These are phyloP conservation scores for Isurus oxyrinchus DNA, from an alignment of 2,113 vertebrate species.

Conservation along the genomic window DNA sequence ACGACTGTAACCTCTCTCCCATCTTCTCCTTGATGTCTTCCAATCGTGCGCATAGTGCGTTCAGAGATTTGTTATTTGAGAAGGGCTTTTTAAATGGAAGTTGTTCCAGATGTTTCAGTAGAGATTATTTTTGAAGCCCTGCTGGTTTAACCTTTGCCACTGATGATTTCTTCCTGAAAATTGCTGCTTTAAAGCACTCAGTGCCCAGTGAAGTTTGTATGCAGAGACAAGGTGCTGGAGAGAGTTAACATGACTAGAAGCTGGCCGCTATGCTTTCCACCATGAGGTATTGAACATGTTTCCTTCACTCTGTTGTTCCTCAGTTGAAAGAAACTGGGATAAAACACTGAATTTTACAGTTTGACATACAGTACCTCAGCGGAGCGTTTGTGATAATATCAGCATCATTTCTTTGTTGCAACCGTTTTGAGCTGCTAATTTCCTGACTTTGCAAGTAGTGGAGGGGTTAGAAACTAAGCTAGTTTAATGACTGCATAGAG, in stretches of 20 bases:
- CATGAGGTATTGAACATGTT: background rate
- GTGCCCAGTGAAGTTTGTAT: background rate
- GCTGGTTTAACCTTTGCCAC: background rate
- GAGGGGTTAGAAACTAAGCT: background rate
- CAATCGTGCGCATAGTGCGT: background rate
- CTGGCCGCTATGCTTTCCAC: background rate
- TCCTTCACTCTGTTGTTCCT: background rate
- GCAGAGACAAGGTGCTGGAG: background rate
- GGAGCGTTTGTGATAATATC: background rate
- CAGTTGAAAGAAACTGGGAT: background rate
- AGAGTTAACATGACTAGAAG: background rate
- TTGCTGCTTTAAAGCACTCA: background rate
- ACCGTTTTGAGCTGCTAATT: background rate
- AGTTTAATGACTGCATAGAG: background rate
- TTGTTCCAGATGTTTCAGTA: background rate
- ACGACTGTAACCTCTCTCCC: background rate
- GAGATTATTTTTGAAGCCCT: background rate
- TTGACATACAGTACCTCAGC: background rate
- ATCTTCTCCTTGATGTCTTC: background rate
- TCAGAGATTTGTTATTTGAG: background rate
- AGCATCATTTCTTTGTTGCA: background rate
- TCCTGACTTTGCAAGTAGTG: background rate
- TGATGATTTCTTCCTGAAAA: background rate
- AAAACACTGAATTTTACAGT: background rate
- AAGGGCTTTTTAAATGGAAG: background rate